phyloP scores from a whole-genome alignment of 2,797 vertebrate genomes.

The Pipistrellus pygmaeus region DNA sequence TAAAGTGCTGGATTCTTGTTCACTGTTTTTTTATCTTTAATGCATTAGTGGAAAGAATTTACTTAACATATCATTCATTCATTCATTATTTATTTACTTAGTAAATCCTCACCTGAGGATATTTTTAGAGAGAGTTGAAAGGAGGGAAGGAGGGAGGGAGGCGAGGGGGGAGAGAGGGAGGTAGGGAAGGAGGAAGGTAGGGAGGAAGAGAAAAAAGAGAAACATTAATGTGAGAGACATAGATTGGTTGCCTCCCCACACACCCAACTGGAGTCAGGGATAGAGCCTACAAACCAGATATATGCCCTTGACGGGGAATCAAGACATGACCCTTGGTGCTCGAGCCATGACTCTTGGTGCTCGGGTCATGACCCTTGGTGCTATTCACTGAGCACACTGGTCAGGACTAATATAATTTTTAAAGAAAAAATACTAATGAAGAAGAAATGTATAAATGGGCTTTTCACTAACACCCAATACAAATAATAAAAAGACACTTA shows the following conservation, averaged over 20 bases:
- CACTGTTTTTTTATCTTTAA: neutral
- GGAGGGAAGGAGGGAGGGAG: neutral
- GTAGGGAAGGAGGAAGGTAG: neutral
- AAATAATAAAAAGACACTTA: conserved; percentile 82
- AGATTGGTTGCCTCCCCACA: neutral
- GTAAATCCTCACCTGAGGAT: neutral
- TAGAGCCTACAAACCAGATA: neutral
- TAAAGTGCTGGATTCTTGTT: neutral
- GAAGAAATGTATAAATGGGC: neutral
- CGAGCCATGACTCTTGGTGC: neutral
- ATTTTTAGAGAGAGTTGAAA: neutral
- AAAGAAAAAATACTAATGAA: neutral
- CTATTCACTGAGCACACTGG: neutral
- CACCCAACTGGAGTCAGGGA: neutral
- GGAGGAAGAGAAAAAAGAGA: neutral
- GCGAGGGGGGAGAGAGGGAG: neutral
- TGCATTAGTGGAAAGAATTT: neutral
- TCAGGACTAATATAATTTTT: neutral
- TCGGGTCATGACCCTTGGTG: neutral
- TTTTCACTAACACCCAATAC: neutral
- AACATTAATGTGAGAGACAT: neutral
- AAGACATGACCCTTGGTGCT: neutral
- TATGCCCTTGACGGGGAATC: neutral
- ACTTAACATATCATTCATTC: neutral
- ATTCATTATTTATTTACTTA: no score